Conservation (phyloP, 2,113 vertebrate genomes). For the Phrynosoma platyrhinos region DNA sequence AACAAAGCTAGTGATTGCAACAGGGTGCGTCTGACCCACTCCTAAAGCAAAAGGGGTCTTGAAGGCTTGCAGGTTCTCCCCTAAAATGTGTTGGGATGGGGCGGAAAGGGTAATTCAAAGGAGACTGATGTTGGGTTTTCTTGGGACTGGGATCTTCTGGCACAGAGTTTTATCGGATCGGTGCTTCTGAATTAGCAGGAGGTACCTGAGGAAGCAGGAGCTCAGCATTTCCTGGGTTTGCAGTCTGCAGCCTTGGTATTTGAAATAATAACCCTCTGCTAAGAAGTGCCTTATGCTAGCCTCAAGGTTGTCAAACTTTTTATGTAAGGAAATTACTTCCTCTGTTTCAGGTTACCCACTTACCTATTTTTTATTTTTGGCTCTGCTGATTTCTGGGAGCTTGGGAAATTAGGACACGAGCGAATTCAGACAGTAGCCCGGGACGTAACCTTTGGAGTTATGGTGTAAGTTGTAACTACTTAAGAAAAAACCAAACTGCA, state of each 20-base stretch:
- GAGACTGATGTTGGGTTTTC: too few species aligned
- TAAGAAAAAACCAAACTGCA: slow-evolving; percentile 62
- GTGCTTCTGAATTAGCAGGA: neutral
- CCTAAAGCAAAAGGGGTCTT: too few species aligned
- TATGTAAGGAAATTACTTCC: neutral
- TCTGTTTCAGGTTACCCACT: neutral
- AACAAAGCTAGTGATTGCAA: neutral
- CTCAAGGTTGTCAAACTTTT: neutral
- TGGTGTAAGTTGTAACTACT: slow-evolving; percentile 48
- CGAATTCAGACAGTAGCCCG: too few species aligned
- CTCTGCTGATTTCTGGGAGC: neutral
- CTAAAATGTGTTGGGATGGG: too few species aligned
- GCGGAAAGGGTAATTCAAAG: too few species aligned
- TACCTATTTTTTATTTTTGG: neutral
- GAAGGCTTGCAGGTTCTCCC: too few species aligned
- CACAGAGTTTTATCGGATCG: too few species aligned
- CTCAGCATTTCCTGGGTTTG: neutral
- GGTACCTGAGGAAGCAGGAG: too few species aligned
- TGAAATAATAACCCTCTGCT: neutral
- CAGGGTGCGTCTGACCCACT: too few species aligned
- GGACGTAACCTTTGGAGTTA: too few species aligned
- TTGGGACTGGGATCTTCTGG: too few species aligned
- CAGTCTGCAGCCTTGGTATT: neutral
- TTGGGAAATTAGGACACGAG: too few species aligned
- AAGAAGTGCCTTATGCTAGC: neutral